Conservation (phyloP, 2,888 invertebrate species). For the Asteroscopus sphinx region DNA sequence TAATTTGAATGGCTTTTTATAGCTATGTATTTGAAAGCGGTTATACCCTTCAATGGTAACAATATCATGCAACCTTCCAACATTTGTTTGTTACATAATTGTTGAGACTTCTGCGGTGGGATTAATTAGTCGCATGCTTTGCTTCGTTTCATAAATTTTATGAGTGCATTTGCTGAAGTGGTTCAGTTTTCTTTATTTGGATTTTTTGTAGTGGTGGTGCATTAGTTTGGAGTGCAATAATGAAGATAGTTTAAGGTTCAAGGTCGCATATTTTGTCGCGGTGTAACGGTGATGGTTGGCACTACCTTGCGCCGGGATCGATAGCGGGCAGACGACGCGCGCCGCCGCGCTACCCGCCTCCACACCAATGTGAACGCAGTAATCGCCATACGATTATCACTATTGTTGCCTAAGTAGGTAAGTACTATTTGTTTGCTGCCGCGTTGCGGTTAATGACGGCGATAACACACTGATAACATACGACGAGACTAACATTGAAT, state of each 20-base stretch:
- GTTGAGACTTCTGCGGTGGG: conserved; percentile 17
- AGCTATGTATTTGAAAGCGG: conserved; percentile 29
- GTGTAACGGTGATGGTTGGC: conserved; percentile 76
- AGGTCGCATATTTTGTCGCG: conserved; percentile 79
- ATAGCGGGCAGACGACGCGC: conserved; percentile 84
- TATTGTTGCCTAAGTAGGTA: conserved; percentile 58
- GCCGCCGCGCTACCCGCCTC: conserved; percentile 75
- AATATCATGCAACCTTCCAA: conserved; percentile 14
- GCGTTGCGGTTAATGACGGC: conserved; percentile 64
- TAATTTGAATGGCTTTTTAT: conserved; percentile 46
- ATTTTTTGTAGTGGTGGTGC: conserved; percentile 52
- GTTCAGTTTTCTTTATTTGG: conserved; percentile 20
- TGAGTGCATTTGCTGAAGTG: conserved; percentile 1
- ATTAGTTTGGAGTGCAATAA: conserved; percentile 69
- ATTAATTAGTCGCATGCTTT: conserved; percentile 23
- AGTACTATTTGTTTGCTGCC: conserved; percentile 66
- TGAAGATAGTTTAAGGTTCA: conserved; percentile 80
- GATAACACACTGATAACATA: conserved; percentile 65
- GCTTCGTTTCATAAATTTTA: conserved; percentile 4
- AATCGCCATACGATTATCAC: conserved; percentile 75
- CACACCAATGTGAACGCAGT: conserved; percentile 66
- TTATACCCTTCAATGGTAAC: conserved; percentile 28
- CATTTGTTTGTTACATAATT: conserved; percentile 32
- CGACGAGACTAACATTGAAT: conserved; percentile 58
- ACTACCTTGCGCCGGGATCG: conserved; percentile 82